Conservation (phyloP, 2,888 invertebrate species). For the Phaedon cochleariae region DNA sequence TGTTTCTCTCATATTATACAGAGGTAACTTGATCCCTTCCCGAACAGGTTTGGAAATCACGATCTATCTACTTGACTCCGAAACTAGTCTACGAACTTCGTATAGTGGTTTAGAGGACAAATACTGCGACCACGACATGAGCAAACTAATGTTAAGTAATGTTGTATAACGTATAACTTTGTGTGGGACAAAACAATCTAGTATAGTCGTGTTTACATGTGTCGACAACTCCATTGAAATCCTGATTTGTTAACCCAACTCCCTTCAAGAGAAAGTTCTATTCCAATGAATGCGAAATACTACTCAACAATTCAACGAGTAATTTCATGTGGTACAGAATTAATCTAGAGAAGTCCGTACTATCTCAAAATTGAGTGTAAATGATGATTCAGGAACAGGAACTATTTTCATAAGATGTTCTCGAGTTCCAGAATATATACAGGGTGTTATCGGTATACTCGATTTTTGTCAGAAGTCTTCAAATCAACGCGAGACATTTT, state of each 20-base stretch:
- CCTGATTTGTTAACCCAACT: constrained; percentile 4
- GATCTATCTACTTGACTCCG: constrained; percentile 11
- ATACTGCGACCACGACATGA: constrained; percentile 37
- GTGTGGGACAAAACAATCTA: constrained; percentile 46
- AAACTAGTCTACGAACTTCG: constrained; percentile 33
- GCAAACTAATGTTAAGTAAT: constrained; percentile 32
- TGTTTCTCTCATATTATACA: neutral
- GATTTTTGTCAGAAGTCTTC: no score
- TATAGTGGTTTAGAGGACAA: constrained; percentile 34
- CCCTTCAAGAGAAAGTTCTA: no score
- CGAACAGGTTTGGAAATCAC: constrained; percentile 21
- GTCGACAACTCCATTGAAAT: constrained; percentile 30
- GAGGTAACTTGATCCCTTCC: neutral
- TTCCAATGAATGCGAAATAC: no score
- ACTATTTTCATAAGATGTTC: no score
- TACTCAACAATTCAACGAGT: no score
- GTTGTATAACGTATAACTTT: constrained; percentile 32
- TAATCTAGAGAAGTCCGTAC: no score
- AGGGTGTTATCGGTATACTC: no score
- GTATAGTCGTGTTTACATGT: constrained; percentile 53
- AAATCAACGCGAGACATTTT: no score
- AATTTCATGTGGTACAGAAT: no score
- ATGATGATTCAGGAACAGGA: no score
- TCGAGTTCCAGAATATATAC: no score
- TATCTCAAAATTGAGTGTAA: no score